phyloP scores from a whole-genome alignment of 2,888 invertebrate genomes.

The Eudasyphora cyanicolor region DNA sequence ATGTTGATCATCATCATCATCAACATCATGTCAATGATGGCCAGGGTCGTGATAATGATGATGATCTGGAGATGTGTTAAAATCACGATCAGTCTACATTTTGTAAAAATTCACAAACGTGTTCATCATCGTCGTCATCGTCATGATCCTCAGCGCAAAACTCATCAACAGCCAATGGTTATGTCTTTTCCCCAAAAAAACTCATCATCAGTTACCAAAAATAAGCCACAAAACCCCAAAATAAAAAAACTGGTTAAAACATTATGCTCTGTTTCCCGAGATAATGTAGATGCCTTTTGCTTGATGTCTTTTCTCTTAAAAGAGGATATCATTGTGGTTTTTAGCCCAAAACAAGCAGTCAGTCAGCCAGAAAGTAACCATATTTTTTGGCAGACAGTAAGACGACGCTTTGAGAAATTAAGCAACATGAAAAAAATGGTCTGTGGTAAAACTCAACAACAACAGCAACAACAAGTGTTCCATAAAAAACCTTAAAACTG shows the following conservation, averaged over 20 bases:
- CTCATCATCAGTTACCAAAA: slow-evolving; percentile 10
- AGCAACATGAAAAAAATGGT: neutral
- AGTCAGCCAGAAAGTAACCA: neutral
- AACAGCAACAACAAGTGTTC: too few species aligned
- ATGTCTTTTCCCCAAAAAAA: slow-evolving; percentile 45
- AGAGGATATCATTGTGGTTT: slow-evolving; percentile 61
- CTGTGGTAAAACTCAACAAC: neutral
- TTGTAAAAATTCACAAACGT: slow-evolving; percentile 28
- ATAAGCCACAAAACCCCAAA: neutral
- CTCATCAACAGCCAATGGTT: slow-evolving; percentile 56
- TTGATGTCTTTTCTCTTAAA: slow-evolving; percentile 42
- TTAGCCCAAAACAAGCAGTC: slow-evolving; percentile 32
- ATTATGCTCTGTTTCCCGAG: slow-evolving; percentile 51
- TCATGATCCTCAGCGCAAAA: slow-evolving; percentile 37
- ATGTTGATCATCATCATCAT: neutral
- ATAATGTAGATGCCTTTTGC: neutral
- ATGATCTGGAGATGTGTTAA: slow-evolving; percentile 51
- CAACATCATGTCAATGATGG: neutral
- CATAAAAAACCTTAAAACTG: slow-evolving; percentile 17
- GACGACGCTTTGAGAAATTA: slow-evolving; percentile 48
- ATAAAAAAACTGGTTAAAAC: slow-evolving; percentile 60
- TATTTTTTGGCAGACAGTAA: slow-evolving; percentile 63
- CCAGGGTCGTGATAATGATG: neutral
- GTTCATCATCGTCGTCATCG: slow-evolving; percentile 44
- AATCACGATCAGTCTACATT: slow-evolving; percentile 58